Conservation (phyloP, 2,797 vertebrate genomes). For the Tamandua tetradactyla region DNA sequence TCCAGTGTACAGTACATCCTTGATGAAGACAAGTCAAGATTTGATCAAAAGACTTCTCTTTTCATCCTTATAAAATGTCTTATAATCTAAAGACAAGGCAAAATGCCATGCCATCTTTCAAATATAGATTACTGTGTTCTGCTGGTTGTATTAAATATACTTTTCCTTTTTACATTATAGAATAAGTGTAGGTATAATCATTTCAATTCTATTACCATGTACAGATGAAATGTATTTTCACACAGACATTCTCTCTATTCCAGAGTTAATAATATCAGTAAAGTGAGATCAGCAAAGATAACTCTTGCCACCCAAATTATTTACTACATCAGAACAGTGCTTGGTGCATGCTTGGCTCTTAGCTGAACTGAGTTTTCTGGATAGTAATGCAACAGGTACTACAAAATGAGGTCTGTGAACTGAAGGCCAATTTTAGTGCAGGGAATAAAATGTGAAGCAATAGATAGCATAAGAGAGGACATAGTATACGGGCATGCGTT, state of each 20-base stretch:
- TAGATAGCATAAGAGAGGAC: constrained; percentile 46
- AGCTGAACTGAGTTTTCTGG: constrained; percentile 42
- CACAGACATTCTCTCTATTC: not conserved
- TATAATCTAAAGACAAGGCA: not conserved
- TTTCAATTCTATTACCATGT: not conserved
- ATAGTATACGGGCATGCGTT: not conserved
- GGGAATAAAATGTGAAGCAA: constrained; percentile 54
- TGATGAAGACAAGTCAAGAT: constrained; percentile 40
- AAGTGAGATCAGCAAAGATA: constrained; percentile 53
- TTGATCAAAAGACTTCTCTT: constrained; percentile 7
- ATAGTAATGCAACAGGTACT: constrained; percentile 63
- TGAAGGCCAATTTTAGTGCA: constrained; percentile 51
- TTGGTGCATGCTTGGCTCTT: constrained; percentile 14
- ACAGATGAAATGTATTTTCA: constrained; percentile 37
- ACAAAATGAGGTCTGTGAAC: constrained; percentile 63
- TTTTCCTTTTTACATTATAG: constrained; percentile 38
- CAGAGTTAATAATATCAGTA: constrained; percentile 26
- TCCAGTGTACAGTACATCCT: not conserved
- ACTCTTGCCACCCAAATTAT: constrained; percentile 24
- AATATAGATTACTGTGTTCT: not conserved
- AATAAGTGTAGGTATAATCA: constrained; percentile 42
- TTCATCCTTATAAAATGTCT: constrained; percentile 45
- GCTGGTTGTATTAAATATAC: constrained; percentile 46
- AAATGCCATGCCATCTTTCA: constrained; percentile 20
- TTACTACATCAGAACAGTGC: constrained; percentile 23